Evolutionary conservation across 1,140 invertebrate species (phyloP), one percentile per base, ranked within the genome.

Genomic region (Ectropis grisescens): DNA sequence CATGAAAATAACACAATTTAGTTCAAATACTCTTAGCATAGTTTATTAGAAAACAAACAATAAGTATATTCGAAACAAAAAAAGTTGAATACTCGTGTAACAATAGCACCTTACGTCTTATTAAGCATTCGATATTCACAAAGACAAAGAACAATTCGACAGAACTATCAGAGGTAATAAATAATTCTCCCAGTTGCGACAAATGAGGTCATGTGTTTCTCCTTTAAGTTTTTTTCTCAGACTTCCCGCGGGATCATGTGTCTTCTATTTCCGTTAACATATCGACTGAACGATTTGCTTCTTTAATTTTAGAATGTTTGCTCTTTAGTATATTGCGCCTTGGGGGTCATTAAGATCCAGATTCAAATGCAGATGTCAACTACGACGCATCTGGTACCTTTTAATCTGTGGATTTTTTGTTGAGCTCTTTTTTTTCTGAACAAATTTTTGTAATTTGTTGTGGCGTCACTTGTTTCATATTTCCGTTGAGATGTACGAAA

Each of bases 151-250:
- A 50, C 32, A 54, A 47, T 53, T 47, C 57, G 58, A 65, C 60
- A 43, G 52, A 61, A 68, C 69, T 75, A 74, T 78, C 66, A 68
- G 62, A 75, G 57, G 51, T 57, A 71, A 80, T 80, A 80, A 80
- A 80, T 80, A 78, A 78, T 80, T 74, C 75, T 46, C 41, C 41
- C 64, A 48, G 44, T 50, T 37, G 45, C 68, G 67, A 80, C 72
- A 80, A 80, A 80, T 80, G 75, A 78, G 68, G 70, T 80, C 75
- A 80, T 80, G 59, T 78, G 75, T 81, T 81, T 78, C 66, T 64
- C 58, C 57, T 80, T 72, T 70, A 62, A 47, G 54, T 74, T 76
- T 76, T 80, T 78, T 72, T 61, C 51, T 40, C 41, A 22, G 39
- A 57, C 71, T 76, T 76, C 76, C 72, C 76, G 66, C 72, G 76